phyloP scores from a whole-genome alignment of 2,888 invertebrate genomes.

The Megastigmus dorsalis region DNA sequence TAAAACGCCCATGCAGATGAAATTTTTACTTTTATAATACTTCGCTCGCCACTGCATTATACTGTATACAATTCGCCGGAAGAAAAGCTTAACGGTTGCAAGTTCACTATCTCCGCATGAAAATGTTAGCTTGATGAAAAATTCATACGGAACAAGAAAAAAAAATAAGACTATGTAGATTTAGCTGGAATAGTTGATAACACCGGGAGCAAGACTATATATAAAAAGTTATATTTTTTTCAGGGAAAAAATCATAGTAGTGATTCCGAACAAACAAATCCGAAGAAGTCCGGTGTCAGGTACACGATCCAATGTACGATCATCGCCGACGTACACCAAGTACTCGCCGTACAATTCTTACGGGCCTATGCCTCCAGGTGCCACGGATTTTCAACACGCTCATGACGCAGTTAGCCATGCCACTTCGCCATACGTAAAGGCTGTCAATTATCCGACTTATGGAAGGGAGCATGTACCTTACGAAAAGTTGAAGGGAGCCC shows the following conservation, averaged over 20 bases:
- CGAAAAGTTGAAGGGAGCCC: slow-evolving; percentile 60
- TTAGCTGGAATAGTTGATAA: too few species aligned
- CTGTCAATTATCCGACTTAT: slow-evolving; percentile 61
- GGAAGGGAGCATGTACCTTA: slow-evolving; percentile 69
- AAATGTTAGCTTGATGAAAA: too few species aligned
- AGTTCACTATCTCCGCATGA: too few species aligned
- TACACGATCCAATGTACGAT: background rate
- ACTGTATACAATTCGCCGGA: too few species aligned
- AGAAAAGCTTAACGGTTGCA: too few species aligned
- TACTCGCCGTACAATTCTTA: background rate
- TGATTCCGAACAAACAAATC: slow-evolving; percentile 62
- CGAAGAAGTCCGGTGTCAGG: slow-evolving; percentile 60
- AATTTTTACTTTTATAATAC: too few species aligned
- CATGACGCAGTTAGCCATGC: slow-evolving; percentile 63
- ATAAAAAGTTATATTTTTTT: too few species aligned
- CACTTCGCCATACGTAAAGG: slow-evolving; percentile 65
- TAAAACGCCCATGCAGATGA: too few species aligned
- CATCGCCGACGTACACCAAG: background rate
- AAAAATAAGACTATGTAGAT: too few species aligned
- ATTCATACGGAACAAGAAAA: too few species aligned
- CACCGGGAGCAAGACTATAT: too few species aligned
- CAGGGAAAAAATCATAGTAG: slow-evolving; percentile 64
- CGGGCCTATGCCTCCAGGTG: slow-evolving; percentile 58
- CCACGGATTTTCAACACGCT: slow-evolving; percentile 66
- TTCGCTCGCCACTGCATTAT: too few species aligned